Evolutionary conservation across 1,140 invertebrate species (phyloP), one percentile per base, ranked within the genome.

Genomic region (Aethina tumida): DNA sequence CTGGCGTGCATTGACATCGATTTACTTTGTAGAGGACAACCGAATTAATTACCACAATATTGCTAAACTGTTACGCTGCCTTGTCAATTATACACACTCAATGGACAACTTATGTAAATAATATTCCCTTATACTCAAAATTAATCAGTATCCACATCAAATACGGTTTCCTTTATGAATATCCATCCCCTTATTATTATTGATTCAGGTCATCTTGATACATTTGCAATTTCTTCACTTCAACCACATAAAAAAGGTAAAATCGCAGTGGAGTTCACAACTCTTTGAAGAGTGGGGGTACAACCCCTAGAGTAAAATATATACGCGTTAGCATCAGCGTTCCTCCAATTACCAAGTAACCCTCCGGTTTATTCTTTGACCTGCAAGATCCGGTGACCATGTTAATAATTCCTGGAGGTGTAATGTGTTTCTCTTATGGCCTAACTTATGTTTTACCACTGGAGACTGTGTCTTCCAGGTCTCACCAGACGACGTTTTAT

Each of bases 331-430:
- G 33, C 34, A 26, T 28, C 34, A 44, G 33, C 39, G 34, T 32
- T 40, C 30, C 34, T 37, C 39, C 26, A 34, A 45, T 45, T 41
- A 36, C 43, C 34, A 29, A 42, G 20, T 36, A 41, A 41, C 39
- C 39, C 34, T 33, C 32, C 29, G 22, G 43, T 32, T 45, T 43
- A 46, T 50, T 50, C 43, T 46, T 50, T 46, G 47, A 50, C 47
- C 45, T 43, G 21, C 37, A 50, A 47, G 45, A 50, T 48, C 37
- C 49, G 39, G 39, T 51, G 45, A 48, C 49, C 42, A 41, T 50
- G 48, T 47, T 47, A 39, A 40, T 35, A 45, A 51, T 51, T 51
- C 49, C 45, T 39, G 16, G 36, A 49, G 49, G 49, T 51, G 39
- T 42, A 48, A 51, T 51, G 49, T 51, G 41, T 51, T 48, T 51